phyloP scores from a whole-genome alignment of 2,797 vertebrate species.

The Leuciscus waleckii region DNA sequence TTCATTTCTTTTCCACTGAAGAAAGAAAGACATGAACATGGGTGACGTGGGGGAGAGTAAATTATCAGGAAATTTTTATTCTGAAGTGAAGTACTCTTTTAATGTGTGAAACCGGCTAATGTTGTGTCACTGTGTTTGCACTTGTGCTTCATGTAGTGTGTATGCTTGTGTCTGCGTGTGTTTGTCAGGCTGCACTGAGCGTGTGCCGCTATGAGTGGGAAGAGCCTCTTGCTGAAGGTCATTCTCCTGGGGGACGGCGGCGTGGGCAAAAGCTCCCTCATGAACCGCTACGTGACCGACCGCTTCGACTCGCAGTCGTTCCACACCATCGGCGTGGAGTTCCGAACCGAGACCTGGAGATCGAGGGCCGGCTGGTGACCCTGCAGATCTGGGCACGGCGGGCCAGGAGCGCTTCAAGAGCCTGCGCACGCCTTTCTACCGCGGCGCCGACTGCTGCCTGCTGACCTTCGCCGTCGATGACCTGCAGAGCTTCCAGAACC shows the following conservation, averaged over 20 bases:
- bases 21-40: too few relatives aligned
- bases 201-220: conserved; percentile 87
- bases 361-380: conserved; percentile 94
- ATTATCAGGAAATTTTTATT: too few relatives aligned
- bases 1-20: too few relatives aligned
- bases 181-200: conserved; percentile 66
- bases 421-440: conserved; percentile 94
- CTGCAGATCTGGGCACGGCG: conserved; percentile 98
- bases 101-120: not conserved
- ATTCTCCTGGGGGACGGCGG: conserved; percentile 97
- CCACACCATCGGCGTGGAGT: conserved; percentile 98
- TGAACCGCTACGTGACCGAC: conserved; percentile 99
- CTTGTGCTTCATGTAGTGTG: conserved; percentile 20
- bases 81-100: too few relatives aligned
- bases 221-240: conserved; percentile 94
- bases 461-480: conserved; percentile 96
- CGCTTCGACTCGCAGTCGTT: conserved; percentile 97
- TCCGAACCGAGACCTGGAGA: conserved; percentile 95
- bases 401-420: conserved; percentile 98
- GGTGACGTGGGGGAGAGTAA: too few relatives aligned
- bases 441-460: conserved; percentile 96
- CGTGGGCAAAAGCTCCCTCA: conserved; percentile 96
- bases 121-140: not conserved
- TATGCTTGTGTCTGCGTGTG: conserved; percentile 33
- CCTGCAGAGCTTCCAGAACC: conserved; percentile 96